Conservation (phyloP, 23 tunicate genomes). For the Oikopleura vanhoeffeni region DNA sequence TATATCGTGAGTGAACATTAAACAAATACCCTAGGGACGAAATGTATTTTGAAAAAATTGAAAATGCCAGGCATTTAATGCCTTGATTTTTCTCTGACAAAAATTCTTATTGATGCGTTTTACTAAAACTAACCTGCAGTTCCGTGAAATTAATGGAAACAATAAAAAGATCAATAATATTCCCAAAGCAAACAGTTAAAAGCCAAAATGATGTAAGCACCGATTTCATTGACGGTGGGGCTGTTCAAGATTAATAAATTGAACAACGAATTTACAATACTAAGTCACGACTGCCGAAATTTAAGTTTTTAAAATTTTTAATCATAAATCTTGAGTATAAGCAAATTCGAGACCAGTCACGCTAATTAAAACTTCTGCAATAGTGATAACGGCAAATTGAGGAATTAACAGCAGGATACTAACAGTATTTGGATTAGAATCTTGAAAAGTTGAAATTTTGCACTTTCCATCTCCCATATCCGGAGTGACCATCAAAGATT, state of each 20-base stretch:
- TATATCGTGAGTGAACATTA: too few species aligned
- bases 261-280: too few species aligned
- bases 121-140: background rate
- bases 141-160: conserved; percentile 19
- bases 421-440: background rate
- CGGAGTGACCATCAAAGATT: background rate
- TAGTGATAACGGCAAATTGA: conserved; percentile 8
- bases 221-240: conserved; percentile 95
- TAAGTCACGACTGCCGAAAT: too few species aligned
- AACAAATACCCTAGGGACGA: too few species aligned
- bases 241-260: too few species aligned
- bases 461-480: background rate
- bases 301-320: too few species aligned
- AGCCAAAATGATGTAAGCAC: conserved; percentile 81
- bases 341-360: conserved; percentile 9
- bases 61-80: too few species aligned
- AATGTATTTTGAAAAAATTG: too few species aligned
- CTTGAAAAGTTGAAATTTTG: background rate
- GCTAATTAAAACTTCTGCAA: background rate
- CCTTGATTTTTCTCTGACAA: too few species aligned
- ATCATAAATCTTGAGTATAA: conserved; percentile 13
- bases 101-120: too few species aligned
- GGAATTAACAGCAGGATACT: background rate
- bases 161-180: conserved; percentile 71
- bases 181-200: conserved; percentile 89